Base-by-base conservation (phyloP, 2,113 vertebrate genomes). In the Psittacula cyanocephala region DNA sequence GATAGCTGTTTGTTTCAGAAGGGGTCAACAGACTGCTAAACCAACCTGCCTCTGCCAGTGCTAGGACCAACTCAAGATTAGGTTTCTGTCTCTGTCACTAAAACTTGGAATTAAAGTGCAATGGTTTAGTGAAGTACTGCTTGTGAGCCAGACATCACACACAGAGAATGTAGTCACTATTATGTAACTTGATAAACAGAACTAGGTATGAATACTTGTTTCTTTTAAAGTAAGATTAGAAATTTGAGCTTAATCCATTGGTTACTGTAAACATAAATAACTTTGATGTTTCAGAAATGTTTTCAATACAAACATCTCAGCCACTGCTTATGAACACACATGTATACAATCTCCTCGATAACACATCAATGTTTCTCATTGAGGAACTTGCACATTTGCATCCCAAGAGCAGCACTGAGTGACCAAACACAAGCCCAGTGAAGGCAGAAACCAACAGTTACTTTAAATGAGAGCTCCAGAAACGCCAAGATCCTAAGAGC, bases 291-390 rank as follows among this genome's bases (percentile, higher is more conserved):
- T 80, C 46, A 41, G 46, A 62, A 75, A 35, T 3, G 7, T 27
- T 62, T 68, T 31, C 39, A 75, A 33, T 39, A 47, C 19, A 27
- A 63, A 33, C 28, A 35, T 23, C n/a, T 70, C 15, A 29, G 20
- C 11, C 25, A 47, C 31, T 43, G 25, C 14, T 64, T 64, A 43
- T 55, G 39, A 64, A 37, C 22, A 35, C 7, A 13, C 3, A 1
- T 8, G 2, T 7, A 4, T 39, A 33, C 3, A 3, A 59, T 20
- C 28, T 71, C 33, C 28, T 37, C 2, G 0, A 16, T 27, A 31
- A 53, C 22, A 39, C 0, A 57, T 13, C 49, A 29, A 11, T 11
- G 37, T 50, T 64, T 44, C 49, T 29, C 47, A 9, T 19, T 3
- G 15, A 46, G 31, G 27, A 31, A 24, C 19, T 13, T n/a, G 12